Base-by-base conservation (phyloP, 2,797 vertebrate species). In the Peromyscus nudipes region DNA sequence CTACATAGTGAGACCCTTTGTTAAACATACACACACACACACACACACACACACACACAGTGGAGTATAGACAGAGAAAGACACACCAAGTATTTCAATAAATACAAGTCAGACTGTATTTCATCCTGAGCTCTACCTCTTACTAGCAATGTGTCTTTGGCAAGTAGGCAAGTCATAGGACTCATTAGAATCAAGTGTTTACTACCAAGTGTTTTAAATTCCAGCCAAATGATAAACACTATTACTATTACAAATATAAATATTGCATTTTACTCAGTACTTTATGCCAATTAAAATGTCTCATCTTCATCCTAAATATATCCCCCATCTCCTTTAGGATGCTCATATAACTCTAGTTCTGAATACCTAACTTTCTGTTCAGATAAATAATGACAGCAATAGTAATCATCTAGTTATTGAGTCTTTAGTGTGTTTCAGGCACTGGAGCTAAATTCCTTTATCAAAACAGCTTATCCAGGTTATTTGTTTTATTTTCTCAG, bases 141-240 rank as follows among this genome's bases (percentile, higher is more conserved):
- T 83, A 86, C 34, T 92, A 96, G 90, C 17, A 76, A 34, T 82
- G 73, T 88, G 65, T 73, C 82, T 86, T 77, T 76, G 40, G 29
- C 79, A 96, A 97, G 29, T 93, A 94, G 93, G 27, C 92, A 88
- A 96, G 31, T 73, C 40, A 49, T 34, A 89, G 69, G 46, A 86
- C 17, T 75, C 62, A 62, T 95, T 86, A 96, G 31, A 31, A 96
- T 81, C 80, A 73, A 79, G 89, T 75, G 40, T 89, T 93, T 93
- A 92, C 67, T 94, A 91, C 55, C 86, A 96, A 90, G 71, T 34
- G 89, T 62, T 95, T 95, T 95, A 80, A 96, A 92, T 89, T 43
- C 29, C 25, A 67, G n/a, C 16, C 62, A 97, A 95, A 92, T 43
- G 27, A n/a, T 67, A 96, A 96, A 34, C 46, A 91, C 49, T 69